These are phyloP conservation scores for Nothura maculosa DNA, from an alignment of 2,797 vertebrate species.

Conservation along the genomic window DNA sequence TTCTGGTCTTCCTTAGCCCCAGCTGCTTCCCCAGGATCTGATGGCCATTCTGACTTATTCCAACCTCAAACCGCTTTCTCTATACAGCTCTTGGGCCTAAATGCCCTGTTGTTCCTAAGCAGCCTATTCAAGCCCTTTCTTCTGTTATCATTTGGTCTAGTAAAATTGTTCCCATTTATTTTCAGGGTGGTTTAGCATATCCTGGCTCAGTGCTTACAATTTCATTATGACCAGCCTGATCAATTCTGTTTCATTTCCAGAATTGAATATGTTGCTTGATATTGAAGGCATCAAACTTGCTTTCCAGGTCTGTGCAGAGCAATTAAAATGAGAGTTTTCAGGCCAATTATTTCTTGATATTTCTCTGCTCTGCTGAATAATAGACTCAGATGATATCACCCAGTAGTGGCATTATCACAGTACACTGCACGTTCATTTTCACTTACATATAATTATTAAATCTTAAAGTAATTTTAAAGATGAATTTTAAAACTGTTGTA, in stretches of 20 bases:
- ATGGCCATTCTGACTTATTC: background rate
- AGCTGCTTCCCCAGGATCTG: background rate
- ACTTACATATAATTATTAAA: constrained; percentile 54
- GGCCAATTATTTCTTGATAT: constrained; percentile 28
- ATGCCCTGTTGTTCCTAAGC: background rate
- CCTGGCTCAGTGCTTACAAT: background rate
- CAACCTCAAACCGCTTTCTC: background rate
- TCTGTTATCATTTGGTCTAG: background rate
- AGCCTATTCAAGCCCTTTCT: background rate
- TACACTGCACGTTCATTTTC: constrained; percentile 8
- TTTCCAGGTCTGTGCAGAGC: constrained; percentile 16
- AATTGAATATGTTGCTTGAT: background rate
- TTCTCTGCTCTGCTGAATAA: constrained; percentile 28
- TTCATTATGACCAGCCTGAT: constrained; percentile 5
- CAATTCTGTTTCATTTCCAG: constrained; percentile 25
- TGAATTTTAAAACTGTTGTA: background rate
- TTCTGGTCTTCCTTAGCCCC: background rate
- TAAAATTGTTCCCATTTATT: background rate
- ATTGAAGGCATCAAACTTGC: constrained; percentile 18
- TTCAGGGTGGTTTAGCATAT: background rate
- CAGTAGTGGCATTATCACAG: constrained; percentile 26
- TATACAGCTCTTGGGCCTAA: background rate
- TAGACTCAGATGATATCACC: constrained; percentile 21
- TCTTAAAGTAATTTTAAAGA: constrained; percentile 31
- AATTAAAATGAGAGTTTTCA: constrained; percentile 46